Percentiles rank a stretch among this genome's conserved stretches.
phyloP scores from a whole-genome alignment of 2,113 vertebrate species.

The Chunga burmeisteri region DNA sequence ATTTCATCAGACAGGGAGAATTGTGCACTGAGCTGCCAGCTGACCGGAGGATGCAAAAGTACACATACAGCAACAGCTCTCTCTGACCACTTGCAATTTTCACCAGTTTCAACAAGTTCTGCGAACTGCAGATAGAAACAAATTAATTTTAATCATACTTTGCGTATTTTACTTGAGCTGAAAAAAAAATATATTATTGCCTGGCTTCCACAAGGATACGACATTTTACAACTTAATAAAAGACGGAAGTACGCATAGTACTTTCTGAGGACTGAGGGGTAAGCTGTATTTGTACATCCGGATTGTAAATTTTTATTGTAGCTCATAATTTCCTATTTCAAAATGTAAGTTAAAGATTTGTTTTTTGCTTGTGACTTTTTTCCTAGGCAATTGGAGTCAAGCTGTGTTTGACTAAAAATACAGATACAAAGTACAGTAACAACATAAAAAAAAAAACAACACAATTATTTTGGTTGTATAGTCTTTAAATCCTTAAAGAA shows the following conservation, averaged over 20 bases:
- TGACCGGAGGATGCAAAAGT: background rate
- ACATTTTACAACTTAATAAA: background rate
- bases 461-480: background rate
- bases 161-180: background rate
- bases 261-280: background rate
- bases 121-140: background rate
- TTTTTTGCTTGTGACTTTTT: background rate
- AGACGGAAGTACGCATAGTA: background rate
- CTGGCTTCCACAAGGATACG: background rate
- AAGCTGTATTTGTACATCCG: background rate
- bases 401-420: background rate
- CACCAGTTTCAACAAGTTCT: background rate
- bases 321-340: background rate
- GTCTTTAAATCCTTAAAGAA: background rate
- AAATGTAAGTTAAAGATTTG: background rate
- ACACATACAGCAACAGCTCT: background rate
- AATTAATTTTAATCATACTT: background rate
- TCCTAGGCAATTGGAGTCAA: background rate
- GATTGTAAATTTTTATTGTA: background rate
- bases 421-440: background rate
- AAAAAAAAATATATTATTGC: background rate
- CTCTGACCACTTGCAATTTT: background rate
- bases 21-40: background rate
- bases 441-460: background rate
- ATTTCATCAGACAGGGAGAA: background rate